These are phyloP conservation scores for Artemia sp. DNA, from an alignment of 2,888 invertebrate genomes.

Conservation along the genomic window DNA sequence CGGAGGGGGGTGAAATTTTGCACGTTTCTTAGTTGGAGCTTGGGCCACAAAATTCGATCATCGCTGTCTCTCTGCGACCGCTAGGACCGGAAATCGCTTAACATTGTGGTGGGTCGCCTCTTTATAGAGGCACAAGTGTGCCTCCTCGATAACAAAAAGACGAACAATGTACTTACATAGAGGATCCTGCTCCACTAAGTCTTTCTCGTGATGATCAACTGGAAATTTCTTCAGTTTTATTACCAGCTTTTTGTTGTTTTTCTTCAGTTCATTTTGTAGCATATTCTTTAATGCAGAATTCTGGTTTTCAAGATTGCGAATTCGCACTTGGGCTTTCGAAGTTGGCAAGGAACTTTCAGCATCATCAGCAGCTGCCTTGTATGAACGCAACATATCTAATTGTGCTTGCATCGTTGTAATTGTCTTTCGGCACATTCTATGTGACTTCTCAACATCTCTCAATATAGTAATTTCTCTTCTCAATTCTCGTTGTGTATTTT, in stretches of 20 bases:
- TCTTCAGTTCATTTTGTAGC: constrained; percentile 2
- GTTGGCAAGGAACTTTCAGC: background rate
- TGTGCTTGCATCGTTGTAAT: constrained; percentile 8
- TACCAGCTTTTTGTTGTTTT: background rate
- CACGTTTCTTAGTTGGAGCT: too few species aligned
- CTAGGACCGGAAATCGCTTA: too few species aligned
- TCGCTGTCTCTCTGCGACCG: too few species aligned
- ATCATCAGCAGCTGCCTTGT: background rate
- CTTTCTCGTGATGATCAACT: background rate
- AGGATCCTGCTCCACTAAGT: too few species aligned
- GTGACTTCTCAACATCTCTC: constrained; percentile 6
- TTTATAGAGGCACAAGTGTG: too few species aligned
- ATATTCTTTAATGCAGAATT: background rate
- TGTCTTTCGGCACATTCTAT: constrained; percentile 5
- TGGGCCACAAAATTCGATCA: too few species aligned
- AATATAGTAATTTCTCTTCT: constrained; percentile 12
- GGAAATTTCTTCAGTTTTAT: constrained; percentile 5
- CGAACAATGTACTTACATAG: too few species aligned
- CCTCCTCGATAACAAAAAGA: too few species aligned
- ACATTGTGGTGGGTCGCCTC: too few species aligned
- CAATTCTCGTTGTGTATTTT: background rate
- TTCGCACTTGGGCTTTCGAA: background rate
- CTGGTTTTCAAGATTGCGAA: background rate
- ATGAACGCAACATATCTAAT: background rate
- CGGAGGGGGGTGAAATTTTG: too few species aligned